phyloP scores from a whole-genome alignment of 2,888 invertebrate genomes.

The Rhagium mordax region DNA sequence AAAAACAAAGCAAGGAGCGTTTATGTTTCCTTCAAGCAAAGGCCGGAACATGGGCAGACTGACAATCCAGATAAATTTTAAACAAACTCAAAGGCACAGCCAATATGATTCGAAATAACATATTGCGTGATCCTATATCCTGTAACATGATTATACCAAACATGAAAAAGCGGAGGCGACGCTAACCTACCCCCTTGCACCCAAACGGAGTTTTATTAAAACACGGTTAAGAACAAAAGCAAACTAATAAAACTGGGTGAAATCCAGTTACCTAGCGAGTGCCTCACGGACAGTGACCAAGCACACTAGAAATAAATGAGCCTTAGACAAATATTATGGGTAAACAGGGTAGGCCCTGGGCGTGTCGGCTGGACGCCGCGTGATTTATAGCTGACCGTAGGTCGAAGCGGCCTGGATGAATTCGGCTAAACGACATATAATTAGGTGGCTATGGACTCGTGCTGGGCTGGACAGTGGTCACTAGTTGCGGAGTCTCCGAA shows the following conservation, averaged over 20 bases:
- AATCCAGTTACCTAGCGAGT: conserved; percentile 8
- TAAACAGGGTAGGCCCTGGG: conserved; percentile 67
- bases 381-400: conserved; percentile 57
- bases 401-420: conserved; percentile 30
- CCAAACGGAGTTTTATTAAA: not conserved
- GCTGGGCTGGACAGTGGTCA: conserved; percentile 62
- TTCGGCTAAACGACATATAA: conserved; percentile 51
- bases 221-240: conserved; percentile 11
- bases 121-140: not conserved
- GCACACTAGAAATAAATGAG: conserved; percentile 57
- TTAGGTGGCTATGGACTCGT: conserved; percentile 60
- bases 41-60: no score
- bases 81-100: no score
- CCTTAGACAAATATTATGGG: conserved; percentile 68
- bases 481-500: conserved; percentile 31
- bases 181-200: not conserved
- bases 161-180: not conserved
- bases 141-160: not conserved
- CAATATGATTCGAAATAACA: not conserved
- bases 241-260: not conserved
- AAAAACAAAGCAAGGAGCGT: no score
- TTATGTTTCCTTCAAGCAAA: no score
- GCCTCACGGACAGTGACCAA: conserved; percentile 37
- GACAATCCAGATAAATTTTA: no score
- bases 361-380: conserved; percentile 59